Evolutionary conservation across 2,113 vertebrate species (phyloP).

Genomic region (Rhinichthys klamathensis): DNA sequence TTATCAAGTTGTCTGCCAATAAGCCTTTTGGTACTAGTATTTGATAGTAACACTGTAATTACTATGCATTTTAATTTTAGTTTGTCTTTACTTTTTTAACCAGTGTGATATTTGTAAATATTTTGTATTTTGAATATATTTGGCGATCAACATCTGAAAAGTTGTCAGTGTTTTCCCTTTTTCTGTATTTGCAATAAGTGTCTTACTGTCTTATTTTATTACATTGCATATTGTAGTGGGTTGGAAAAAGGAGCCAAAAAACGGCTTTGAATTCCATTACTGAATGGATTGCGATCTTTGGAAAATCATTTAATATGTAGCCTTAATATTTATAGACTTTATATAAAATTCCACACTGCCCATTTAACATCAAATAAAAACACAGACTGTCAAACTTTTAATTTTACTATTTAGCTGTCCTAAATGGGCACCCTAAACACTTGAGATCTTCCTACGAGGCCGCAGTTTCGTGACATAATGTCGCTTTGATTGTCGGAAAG

Average conservation of each 20-base stretch:
- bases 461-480: too few relatives aligned
- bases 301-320: background rate
- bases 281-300: background rate
- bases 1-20: background rate
- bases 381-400: background rate
- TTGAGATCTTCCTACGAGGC: too few relatives aligned
- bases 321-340: background rate
- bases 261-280: background rate
- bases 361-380: background rate
- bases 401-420: background rate
- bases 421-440: too few relatives aligned
- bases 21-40: background rate
- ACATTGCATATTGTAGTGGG: background rate
- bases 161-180: background rate
- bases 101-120: conserved; percentile 25
- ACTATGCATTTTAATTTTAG: background rate
- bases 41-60: conserved; percentile 13
- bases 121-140: conserved; percentile 37
- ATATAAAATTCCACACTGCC: background rate
- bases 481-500: too few relatives aligned
- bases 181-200: background rate
- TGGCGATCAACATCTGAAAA: background rate
- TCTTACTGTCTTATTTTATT: background rate
- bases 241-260: background rate
- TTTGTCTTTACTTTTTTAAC: conserved; percentile 21